Conservation (phyloP, 1,140 invertebrate genomes). For the Hermatobates lingyangjiaoensis region DNA sequence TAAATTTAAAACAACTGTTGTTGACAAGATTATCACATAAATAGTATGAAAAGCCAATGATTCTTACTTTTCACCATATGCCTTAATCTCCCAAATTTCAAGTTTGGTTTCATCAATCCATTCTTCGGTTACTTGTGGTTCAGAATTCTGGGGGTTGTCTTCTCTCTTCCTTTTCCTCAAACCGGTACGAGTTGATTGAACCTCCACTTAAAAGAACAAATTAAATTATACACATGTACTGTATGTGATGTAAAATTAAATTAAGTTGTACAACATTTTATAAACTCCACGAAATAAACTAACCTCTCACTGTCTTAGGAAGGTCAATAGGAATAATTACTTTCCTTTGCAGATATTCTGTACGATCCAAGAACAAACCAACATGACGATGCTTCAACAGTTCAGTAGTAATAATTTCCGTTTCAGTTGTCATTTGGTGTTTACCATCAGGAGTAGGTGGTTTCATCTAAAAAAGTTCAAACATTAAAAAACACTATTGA, state of each 20-base stretch:
- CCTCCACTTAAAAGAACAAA: conserved; percentile 35
- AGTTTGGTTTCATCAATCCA: conserved; percentile 93
- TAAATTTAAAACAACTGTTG: background rate
- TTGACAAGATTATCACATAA: no score
- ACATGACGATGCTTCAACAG: conserved; percentile 74
- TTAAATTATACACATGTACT: no score
- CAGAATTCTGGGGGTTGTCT: conserved; percentile 72
- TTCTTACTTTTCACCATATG: conserved; percentile 57
- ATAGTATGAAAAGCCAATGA: no score
- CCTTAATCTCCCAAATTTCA: conserved; percentile 92
- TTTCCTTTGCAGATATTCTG: conserved; percentile 74
- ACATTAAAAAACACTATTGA: background rate
- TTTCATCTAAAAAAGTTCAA: conserved; percentile 31
- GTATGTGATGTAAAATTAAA: no score
- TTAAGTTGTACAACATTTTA: background rate
- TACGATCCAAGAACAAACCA: conserved; percentile 70
- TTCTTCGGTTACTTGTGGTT: conserved; percentile 77
- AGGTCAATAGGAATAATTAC: conserved; percentile 88
- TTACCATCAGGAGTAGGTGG: conserved; percentile 71
- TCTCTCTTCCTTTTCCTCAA: conserved; percentile 76
- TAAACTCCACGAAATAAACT: background rate
- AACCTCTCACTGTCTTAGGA: conserved; percentile 71
- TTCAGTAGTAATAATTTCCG: conserved; percentile 85
- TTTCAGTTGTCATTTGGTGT: conserved; percentile 89
- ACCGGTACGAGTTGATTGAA: conserved; percentile 82